Conservation (phyloP, 2,113 vertebrate species). For the Limanda limanda region DNA sequence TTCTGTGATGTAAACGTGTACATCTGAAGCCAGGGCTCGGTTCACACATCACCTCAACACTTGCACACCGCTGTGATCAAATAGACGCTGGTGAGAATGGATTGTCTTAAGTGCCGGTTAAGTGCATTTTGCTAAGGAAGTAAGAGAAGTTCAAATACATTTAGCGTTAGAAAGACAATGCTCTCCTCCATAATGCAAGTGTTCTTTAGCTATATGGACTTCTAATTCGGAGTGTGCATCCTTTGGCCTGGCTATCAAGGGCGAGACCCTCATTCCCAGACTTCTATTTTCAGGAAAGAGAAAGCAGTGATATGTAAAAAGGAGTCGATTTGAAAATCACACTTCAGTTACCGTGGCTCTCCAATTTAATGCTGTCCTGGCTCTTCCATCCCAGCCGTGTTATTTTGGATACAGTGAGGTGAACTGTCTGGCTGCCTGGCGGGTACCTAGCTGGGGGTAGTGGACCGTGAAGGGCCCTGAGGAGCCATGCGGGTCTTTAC, state of each 20-base stretch:
- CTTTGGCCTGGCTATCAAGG: slow-evolving; percentile 32
- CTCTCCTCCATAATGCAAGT: slow-evolving; percentile 71
- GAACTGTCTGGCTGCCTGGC: slow-evolving; percentile 55
- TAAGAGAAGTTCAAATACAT: slow-evolving; percentile 77
- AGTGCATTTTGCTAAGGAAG: slow-evolving; percentile 77
- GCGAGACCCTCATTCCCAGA: slow-evolving; percentile 39
- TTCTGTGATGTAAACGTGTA: slow-evolving; percentile 57
- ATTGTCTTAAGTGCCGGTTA: slow-evolving; percentile 76
- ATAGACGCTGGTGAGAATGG: slow-evolving; percentile 64
- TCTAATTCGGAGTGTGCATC: slow-evolving; percentile 42
- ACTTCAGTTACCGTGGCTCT: slow-evolving; percentile 65
- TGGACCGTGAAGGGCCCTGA: slow-evolving; percentile 58
- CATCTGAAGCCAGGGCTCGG: slow-evolving; percentile 40
- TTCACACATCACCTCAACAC: slow-evolving; percentile 69
- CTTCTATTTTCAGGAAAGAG: slow-evolving; percentile 49
- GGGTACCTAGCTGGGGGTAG: slow-evolving; percentile 55
- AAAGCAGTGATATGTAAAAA: slow-evolving; percentile 59
- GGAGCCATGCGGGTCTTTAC: slow-evolving; percentile 55
- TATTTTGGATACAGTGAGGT: slow-evolving; percentile 66
- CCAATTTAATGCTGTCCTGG: slow-evolving; percentile 74
- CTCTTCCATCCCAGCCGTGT: slow-evolving; percentile 56
- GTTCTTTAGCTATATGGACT: slow-evolving; percentile 60
- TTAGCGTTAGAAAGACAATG: slow-evolving; percentile 69
- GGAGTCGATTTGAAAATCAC: slow-evolving; percentile 63
- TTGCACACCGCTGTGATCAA: slow-evolving; percentile 66